phyloP scores from a whole-genome alignment of 2,888 invertebrate species.

The Aspidapion aeneum region DNA sequence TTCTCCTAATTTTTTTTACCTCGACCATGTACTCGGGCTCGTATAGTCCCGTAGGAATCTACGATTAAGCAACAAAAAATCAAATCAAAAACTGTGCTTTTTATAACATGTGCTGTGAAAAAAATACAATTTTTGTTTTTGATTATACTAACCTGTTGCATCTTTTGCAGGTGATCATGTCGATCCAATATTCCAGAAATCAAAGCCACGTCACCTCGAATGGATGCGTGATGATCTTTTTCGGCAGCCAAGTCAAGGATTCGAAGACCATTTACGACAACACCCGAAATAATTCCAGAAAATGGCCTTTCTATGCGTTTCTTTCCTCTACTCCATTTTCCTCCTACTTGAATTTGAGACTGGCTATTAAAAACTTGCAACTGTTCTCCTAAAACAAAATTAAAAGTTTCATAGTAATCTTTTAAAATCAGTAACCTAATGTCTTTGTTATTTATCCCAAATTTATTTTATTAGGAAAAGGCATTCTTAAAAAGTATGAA shows the following conservation, averaged over 20 bases:
- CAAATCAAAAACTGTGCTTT: not conserved
- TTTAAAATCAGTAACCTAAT: too few relatives aligned
- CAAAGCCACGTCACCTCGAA: slow-evolving; percentile 80
- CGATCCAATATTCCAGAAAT: slow-evolving; percentile 72
- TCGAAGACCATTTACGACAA: slow-evolving; percentile 82
- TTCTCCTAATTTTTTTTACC: not conserved
- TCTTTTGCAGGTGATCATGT: slow-evolving; percentile 72
- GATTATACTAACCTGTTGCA: slow-evolving; percentile 78
- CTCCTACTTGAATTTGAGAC: slow-evolving; percentile 85
- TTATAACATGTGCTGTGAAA: not conserved
- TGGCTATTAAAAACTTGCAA: slow-evolving; percentile 83
- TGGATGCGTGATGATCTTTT: slow-evolving; percentile 71
- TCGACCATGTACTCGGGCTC: not conserved
- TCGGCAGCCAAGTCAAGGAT: slow-evolving; percentile 84
- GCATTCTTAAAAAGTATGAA: too few relatives aligned
- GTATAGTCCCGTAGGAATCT: not conserved
- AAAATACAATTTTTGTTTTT: too few relatives aligned
- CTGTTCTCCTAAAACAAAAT: slow-evolving; percentile 54
- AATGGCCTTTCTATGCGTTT: slow-evolving; percentile 74
- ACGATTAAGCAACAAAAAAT: not conserved
- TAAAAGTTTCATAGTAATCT: not conserved
- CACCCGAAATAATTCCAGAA: slow-evolving; percentile 83
- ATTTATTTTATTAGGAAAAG: too few relatives aligned
- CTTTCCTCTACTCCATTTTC: slow-evolving; percentile 69
- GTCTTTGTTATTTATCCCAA: too few relatives aligned